Evolutionary conservation across 2,113 vertebrate genomes (phyloP), one percentile per base, ranked within the genome.

Genomic region (Dunckerocampus dactyliophorus): DNA sequence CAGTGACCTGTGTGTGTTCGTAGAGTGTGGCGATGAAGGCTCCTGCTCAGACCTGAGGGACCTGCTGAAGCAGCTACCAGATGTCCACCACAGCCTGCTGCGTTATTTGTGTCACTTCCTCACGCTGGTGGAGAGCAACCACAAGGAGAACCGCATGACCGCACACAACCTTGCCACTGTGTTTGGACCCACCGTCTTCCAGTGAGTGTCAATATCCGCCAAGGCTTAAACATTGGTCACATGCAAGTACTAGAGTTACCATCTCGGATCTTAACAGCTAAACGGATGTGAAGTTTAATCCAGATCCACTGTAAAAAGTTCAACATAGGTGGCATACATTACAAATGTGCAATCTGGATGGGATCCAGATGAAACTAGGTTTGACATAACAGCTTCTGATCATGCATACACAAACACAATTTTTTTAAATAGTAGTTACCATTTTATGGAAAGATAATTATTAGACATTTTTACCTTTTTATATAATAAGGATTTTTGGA

Each of bases 161-260:
- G 74, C 93, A 22, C 84, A 88, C 82, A 98, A 95, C 77, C 93
- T 97, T 6, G 93, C 93, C 67, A 96, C 93, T 1, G 91, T 96
- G 7, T 96, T 97, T 81, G 95, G 94, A 74, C 94, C 95, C 71
- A 98, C 87, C 49, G 90, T 93, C 73, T 97, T 97, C 86, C 92
- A 92, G 95, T 98, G 90, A 96, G 95, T 93, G 3, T 43, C 39
- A 3, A 4, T 14, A 3, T 43, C 39, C 2, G 39, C 12, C 39
- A 43, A 43, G 39, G 39, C 39, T 43, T 42, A 20, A 63, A 24
- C 37, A 57, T 22, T 42, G 19, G 48, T 22, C 42, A 57, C 19
- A 60, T 37, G 8, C 39, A 42, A 42, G 9, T 57, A 47, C 8
- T 28, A 60, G 22, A 45, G 42, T 46, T 42, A 42, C 39, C 12